Evolutionary conservation across 1,140 invertebrate genomes (phyloP).

Genomic region (Papilio aristodemus): DNA sequence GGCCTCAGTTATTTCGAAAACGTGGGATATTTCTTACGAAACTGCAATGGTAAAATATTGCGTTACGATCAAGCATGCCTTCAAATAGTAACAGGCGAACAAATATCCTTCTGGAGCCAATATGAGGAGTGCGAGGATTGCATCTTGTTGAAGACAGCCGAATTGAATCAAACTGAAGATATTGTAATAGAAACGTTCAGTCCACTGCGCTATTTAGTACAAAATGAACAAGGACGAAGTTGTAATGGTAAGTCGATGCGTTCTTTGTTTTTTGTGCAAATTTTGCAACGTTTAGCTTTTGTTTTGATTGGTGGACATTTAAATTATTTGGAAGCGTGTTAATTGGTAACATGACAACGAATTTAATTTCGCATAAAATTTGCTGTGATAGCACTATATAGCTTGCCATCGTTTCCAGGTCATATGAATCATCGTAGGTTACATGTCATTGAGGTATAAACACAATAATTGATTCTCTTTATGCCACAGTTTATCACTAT

Average conservation of each 20-base stretch:
- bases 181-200: conserved; percentile 62
- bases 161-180: conserved; percentile 43
- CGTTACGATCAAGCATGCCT: conserved; percentile 70
- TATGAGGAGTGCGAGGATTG: conserved; percentile 71
- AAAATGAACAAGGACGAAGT: conserved; percentile 55
- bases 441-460: conserved; percentile 29
- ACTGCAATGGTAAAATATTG: conserved; percentile 58
- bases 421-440: conserved; percentile 29
- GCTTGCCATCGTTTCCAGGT: conserved; percentile 17
- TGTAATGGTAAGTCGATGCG: conserved; percentile 63
- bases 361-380: background rate
- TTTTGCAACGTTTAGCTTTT: background rate
- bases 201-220: conserved; percentile 60
- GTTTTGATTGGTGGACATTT: background rate
- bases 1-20: conserved; percentile 59
- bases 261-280: conserved; percentile 35
- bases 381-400: background rate
- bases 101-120: conserved; percentile 65
- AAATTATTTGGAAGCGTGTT: background rate
- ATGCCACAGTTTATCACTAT: conserved; percentile 13
- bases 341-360: background rate
- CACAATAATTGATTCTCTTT: conserved; percentile 28
- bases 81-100: conserved; percentile 56
- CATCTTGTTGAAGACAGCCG: conserved; percentile 51
- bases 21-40: conserved; percentile 56